Evolutionary conservation across 2,797 vertebrate genomes (phyloP).

Genomic region (Erpetoichthys calabaricus): DNA sequence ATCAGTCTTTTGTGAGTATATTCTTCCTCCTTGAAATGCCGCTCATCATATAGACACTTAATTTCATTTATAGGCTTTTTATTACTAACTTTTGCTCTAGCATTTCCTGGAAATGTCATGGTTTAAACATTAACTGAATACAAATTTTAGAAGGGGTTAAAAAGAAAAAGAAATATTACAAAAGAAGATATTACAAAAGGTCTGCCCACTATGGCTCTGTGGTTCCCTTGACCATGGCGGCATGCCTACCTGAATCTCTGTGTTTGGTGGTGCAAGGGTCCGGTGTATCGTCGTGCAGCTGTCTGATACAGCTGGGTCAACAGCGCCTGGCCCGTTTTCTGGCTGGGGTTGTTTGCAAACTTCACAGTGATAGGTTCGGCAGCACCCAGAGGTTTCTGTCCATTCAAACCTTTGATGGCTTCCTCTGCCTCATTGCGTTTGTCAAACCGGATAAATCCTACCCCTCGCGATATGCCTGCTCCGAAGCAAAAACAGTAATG

Average conservation of each 20-base stretch:
- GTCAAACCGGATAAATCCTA: slow-evolving; percentile 95
- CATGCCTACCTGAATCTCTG: slow-evolving; percentile 77
- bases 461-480: slow-evolving; percentile 84
- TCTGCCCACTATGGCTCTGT: no score
- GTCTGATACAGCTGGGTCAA: slow-evolving; percentile 91
- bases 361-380: slow-evolving; percentile 91
- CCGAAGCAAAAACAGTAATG: slow-evolving; percentile 32
- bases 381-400: slow-evolving; percentile 83
- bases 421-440: slow-evolving; percentile 92
- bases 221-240: neutral
- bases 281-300: slow-evolving; percentile 76
- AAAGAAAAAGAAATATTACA: no score
- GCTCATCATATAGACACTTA: no score
- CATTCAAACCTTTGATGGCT: slow-evolving; percentile 88
- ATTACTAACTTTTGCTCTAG: no score
- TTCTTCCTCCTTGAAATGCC: no score
- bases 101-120: no score
- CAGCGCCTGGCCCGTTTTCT: slow-evolving; percentile 86
- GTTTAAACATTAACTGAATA: no score
- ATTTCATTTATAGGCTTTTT: no score
- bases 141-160: no score
- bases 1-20: no score
- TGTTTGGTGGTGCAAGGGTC: slow-evolving; percentile 83
- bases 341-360: slow-evolving; percentile 92
- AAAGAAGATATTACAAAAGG: no score